Evolutionary conservation across 2,888 invertebrate species (phyloP).

Genomic region (Nebria brevicollis): DNA sequence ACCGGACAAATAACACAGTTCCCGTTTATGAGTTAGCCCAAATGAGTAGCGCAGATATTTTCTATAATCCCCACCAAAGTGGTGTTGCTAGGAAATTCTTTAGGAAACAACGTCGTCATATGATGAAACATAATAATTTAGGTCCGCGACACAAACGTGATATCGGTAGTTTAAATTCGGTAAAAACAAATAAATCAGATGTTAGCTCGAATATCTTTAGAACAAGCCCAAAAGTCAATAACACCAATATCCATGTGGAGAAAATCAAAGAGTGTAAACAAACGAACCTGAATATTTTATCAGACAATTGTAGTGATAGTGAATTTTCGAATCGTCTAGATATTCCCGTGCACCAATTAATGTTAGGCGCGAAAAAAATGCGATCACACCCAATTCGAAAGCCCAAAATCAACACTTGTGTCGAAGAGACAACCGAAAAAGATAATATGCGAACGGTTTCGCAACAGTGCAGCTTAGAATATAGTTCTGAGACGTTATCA

Average conservation of each 20-base stretch:
- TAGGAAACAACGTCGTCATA: conserved; percentile 81
- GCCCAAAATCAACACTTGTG: conserved; percentile 30
- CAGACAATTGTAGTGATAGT: conserved; percentile 71
- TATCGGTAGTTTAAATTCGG: conserved; percentile 67
- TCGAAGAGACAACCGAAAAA: conserved; percentile 50
- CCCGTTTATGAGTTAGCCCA: conserved; percentile 65
- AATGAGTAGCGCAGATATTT: conserved; percentile 78
- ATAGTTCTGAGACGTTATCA: conserved; percentile 69
- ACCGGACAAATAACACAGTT: conserved; percentile 72
- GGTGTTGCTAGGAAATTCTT: conserved; percentile 94
- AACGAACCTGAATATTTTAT: conserved; percentile 73
- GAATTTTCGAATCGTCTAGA: conserved; percentile 47
- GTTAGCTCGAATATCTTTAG: conserved; percentile 67
- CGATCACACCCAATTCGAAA: conserved; percentile 11
- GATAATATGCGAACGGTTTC: conserved; percentile 72
- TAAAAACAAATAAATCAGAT: conserved; percentile 49
- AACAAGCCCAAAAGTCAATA: conserved; percentile 80
- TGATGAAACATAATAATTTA: conserved; percentile 77
- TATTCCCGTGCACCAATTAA: conserved; percentile 33
- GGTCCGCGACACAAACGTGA: conserved; percentile 68
- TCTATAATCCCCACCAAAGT: conserved; percentile 94
- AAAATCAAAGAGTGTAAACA: conserved; percentile 69
- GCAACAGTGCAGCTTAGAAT: conserved; percentile 77
- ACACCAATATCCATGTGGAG: conserved; percentile 82
- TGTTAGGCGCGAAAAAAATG: conserved; percentile 30